Evolutionary conservation across 53 echinoderm and acorn worm species (phyloP), one percentile per base, ranked within the genome.

Genomic region (Holothuria leucospilota): DNA sequence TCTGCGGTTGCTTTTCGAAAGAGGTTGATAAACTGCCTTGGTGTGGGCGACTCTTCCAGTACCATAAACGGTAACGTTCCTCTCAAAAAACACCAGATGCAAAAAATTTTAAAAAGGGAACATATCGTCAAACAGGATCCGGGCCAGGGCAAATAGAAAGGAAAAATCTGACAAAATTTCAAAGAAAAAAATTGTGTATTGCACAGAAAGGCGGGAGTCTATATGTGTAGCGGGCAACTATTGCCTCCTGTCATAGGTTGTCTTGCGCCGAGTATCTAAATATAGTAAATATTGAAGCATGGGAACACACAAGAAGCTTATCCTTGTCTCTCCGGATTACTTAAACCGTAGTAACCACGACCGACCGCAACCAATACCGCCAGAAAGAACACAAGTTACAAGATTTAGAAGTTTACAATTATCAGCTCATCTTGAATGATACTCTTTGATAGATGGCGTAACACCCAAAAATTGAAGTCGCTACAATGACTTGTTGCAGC

Each of bases 161-260:
- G n/a, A n/a, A n/a, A 34, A 34, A 3, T 34, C 34, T 34, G 34
- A n/a, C n/a, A n/a, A 34, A 34, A 34, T 1, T 34, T 34, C 34
- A 34, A 93, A 91, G 53, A 93, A 89, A 51, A 90, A 88, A 41
- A 62, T 91, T n/a, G n/a, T 6, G 42, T 93, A 7, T 34, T 87
- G 5, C n/a, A n/a, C 95, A 92, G 65, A n/a, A n/a, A 90, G 92
- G 91, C n/a, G 93, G 95, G n/a, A n/a, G 0, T 95, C 82, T 27
- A 64, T 95, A 49, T 69, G n/a, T n/a, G n/a, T 95, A 23, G 51
- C 87, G 20, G 34, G n/a, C n/a, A 1, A 3, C 3, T 34, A 34
- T 34, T 34, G 34, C 34, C 3, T 3, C 1, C 34, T 34, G 1
- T 82, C 88, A 46, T 84, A n/a, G 87, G 74, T n/a, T 2, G 66